These are phyloP conservation scores for Python bivittatus DNA, from an alignment of 2,113 vertebrate species.

Conservation along the genomic window DNA sequence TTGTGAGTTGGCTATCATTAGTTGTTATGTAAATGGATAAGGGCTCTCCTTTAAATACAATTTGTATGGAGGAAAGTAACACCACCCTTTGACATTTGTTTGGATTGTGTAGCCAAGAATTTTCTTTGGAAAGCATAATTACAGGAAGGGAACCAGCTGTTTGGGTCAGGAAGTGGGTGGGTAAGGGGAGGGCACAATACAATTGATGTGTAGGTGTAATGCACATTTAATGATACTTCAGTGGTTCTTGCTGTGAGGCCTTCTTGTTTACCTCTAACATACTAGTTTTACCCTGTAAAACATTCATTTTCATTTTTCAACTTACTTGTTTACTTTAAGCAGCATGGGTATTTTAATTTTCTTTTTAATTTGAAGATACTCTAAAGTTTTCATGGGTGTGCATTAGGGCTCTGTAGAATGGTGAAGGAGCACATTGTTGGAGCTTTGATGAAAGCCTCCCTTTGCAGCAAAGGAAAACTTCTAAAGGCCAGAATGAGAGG, in stretches of 20 bases:
- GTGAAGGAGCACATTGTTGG: neutral
- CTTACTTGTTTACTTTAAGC: neutral
- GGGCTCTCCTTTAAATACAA: slow-evolving; percentile 30
- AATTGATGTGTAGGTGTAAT: slow-evolving; percentile 40
- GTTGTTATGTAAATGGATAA: slow-evolving; percentile 47
- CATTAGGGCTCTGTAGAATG: neutral
- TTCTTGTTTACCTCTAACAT: slow-evolving; percentile 4
- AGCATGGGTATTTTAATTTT: neutral
- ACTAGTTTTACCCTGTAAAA: neutral
- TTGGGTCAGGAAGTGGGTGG: slow-evolving; percentile 39
- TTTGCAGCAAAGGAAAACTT: neutral
- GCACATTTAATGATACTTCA: neutral
- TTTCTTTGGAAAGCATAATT: slow-evolving; percentile 47
- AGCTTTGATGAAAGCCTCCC: neutral
- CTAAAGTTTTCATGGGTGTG: neutral
- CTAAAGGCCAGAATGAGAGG: neutral
- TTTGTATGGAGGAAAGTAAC: neutral
- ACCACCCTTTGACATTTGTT: slow-evolving; percentile 41
- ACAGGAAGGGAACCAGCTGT: slow-evolving; percentile 30
- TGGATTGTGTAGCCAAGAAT: slow-evolving; percentile 50
- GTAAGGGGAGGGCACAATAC: neutral
- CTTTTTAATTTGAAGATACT: neutral
- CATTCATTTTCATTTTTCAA: neutral
- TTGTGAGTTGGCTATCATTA: neutral
- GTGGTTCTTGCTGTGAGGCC: neutral